These are phyloP conservation scores for Drosophila prosaltans DNA, from an alignment of 1,140 invertebrate species.

Conservation along the genomic window DNA sequence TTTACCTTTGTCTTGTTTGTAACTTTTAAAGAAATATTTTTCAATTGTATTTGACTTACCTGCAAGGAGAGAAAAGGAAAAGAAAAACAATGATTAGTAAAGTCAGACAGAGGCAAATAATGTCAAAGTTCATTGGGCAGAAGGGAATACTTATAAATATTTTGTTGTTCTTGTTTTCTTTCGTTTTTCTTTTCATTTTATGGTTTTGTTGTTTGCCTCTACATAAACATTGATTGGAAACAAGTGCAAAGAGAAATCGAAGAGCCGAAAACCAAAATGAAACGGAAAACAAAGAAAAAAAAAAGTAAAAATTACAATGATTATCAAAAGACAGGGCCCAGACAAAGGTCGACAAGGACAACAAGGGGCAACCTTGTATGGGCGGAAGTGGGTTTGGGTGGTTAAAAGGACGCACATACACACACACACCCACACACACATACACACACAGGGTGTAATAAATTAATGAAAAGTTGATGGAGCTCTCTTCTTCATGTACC, in stretches of 20 bases:
- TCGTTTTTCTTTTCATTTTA: not conserved
- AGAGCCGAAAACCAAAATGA: constrained; percentile 33
- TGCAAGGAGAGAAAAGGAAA: constrained; percentile 9
- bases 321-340: constrained; percentile 44
- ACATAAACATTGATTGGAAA: constrained; percentile 40
- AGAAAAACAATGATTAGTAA: constrained; percentile 30
- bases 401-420: constrained; percentile 12
- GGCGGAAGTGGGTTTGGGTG: not conserved
- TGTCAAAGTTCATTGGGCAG: constrained; percentile 59
- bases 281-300: constrained; percentile 17
- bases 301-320: constrained; percentile 39
- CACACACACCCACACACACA: constrained; percentile 16
- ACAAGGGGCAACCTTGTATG: constrained; percentile 6
- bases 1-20: not conserved
- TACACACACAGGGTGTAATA: constrained; percentile 55
- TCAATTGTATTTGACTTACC: constrained; percentile 16
- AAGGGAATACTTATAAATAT: constrained; percentile 63
- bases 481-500: constrained; percentile 17
- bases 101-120: constrained; percentile 25
- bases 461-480: constrained; percentile 75
- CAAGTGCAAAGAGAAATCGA: constrained; percentile 27
- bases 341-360: constrained; percentile 17
- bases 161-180: not conserved
- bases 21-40: constrained; percentile 15
- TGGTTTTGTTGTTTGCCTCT: constrained; percentile 46